A percentile compares a stretch with the other conserved stretches of the same genome.
Conservation (phyloP, 1,140 invertebrate species). For the Planococcus citri region DNA sequence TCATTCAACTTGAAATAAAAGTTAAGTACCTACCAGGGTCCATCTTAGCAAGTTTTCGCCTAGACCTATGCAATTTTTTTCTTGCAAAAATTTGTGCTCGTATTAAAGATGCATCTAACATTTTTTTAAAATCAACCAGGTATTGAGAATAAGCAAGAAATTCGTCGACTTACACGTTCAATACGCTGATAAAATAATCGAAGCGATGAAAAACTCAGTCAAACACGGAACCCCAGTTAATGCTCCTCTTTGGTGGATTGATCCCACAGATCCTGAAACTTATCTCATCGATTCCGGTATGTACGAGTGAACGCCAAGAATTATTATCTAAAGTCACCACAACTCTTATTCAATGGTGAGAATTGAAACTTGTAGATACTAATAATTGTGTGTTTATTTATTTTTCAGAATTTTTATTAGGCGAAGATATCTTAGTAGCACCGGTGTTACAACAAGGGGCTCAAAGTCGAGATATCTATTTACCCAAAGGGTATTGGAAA, state of each 20-base stretch:
- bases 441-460: conserved; percentile 59
- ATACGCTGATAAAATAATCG: conserved; percentile 47
- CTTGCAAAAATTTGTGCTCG: no score
- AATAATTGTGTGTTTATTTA: not conserved
- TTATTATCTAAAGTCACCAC: no score
- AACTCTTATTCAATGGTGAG: no score
- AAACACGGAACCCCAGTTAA: conserved; percentile 58
- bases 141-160: conserved; percentile 46
- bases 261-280: conserved; percentile 50
- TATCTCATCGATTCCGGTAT: conserved; percentile 52
- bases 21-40: no score
- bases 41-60: no score
- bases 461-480: conserved; percentile 54
- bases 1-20: no score
- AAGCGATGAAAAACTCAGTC: conserved; percentile 45
- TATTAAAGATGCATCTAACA: no score
- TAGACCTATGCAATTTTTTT: no score
- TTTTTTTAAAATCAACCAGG: conserved; percentile 36
- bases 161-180: conserved; percentile 54
- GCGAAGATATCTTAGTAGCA: conserved; percentile 71
- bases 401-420: conserved; percentile 62
- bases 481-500: conserved; percentile 58
- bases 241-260: conserved; percentile 79
- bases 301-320: not conserved
- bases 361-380: no score